Evolutionary conservation across 2,113 vertebrate species (phyloP).

Genomic region (Ancistrus triradiatus): DNA sequence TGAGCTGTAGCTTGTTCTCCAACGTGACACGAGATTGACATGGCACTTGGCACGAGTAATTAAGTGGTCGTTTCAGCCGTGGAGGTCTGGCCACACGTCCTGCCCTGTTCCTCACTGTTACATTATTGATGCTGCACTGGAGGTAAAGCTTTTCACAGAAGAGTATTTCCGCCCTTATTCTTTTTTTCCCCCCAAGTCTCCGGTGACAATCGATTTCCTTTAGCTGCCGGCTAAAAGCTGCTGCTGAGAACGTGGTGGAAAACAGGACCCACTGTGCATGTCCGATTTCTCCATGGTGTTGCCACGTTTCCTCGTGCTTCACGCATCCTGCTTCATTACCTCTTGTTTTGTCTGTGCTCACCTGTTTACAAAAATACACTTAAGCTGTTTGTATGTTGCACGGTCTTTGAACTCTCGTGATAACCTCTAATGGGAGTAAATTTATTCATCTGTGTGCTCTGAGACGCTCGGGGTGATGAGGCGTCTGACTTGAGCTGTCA

Average conservation of each 20-base stretch:
- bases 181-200: not conserved
- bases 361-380: not conserved
- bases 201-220: constrained; percentile 31
- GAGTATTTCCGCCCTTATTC: constrained; percentile 24
- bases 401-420: not conserved
- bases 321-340: not conserved
- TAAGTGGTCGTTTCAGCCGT: not conserved
- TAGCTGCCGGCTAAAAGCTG: constrained; percentile 22
- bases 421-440: not conserved
- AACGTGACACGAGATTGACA: too few species aligned
- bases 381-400: not conserved
- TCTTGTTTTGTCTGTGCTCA: not conserved
- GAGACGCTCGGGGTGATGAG: constrained; percentile 9
- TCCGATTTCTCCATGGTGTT: too few species aligned
- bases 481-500: constrained; percentile 24
- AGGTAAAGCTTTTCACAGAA: constrained; percentile 11
- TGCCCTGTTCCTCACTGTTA: not conserved
- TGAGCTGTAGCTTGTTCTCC: not conserved
- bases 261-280: too few species aligned
- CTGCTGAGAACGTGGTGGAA: constrained; percentile 19
- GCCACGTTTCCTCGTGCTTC: too few species aligned
- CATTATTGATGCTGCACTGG: not conserved
- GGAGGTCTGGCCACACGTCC: not conserved
- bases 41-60: not conserved
- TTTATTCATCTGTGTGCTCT: constrained; percentile 2